Conservation (phyloP, 2,113 vertebrate species). For the Clarias gariepinus region DNA sequence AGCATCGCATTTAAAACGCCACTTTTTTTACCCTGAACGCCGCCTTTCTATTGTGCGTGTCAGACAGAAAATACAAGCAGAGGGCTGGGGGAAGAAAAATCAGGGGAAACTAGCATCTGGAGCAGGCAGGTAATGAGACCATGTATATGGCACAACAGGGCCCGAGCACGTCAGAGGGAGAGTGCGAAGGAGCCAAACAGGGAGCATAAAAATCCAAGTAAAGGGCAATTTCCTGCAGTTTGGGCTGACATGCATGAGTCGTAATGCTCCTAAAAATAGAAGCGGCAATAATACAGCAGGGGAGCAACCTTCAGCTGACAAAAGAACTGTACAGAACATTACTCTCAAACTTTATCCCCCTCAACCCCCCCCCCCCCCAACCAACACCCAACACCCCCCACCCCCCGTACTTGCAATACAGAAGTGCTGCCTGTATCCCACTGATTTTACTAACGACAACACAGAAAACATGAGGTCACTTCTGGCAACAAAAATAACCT, state of each 20-base stretch:
- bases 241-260: neutral
- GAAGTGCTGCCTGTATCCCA: neutral
- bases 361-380: too few species aligned
- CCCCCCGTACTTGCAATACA: neutral
- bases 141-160: conserved; percentile 36
- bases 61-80: neutral
- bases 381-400: too few species aligned
- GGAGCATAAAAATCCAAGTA: conserved; percentile 18
- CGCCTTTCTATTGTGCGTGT: neutral
- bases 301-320: neutral
- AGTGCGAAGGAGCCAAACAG: neutral
- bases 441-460: neutral
- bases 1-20: too few species aligned
- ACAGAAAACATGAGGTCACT: neutral
- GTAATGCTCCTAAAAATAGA: conserved; percentile 9
- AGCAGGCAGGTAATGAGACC: neutral
- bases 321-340: neutral
- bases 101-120: conserved; percentile 6
- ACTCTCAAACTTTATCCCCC: neutral
- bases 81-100: neutral
- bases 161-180: neutral
- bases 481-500: neutral
- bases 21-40: neutral
- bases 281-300: neutral
- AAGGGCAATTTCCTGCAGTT: conserved; percentile 27